Conservation (phyloP, 2,797 vertebrate species). For the Manis javanica region DNA sequence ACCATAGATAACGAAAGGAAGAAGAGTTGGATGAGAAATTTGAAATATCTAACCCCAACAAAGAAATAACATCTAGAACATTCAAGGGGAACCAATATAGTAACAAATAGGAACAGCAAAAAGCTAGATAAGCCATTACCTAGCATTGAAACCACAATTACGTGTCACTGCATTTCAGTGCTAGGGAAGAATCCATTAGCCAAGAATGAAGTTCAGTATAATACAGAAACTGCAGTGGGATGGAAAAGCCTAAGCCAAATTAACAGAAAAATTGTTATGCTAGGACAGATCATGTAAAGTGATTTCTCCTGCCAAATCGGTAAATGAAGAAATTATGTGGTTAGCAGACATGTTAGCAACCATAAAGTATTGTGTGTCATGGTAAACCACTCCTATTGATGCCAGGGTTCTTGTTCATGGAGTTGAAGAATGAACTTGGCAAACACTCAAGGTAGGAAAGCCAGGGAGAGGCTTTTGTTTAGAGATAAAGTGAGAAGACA, state of each 20-base stretch:
- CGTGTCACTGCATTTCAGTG: neutral
- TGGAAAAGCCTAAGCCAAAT: neutral
- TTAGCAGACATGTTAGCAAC: neutral
- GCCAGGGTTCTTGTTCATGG: too few relatives aligned
- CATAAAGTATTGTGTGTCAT: neutral
- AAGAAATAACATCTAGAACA: neutral
- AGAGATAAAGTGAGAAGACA: too few relatives aligned
- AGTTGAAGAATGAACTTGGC: too few relatives aligned
- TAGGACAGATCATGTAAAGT: neutral
- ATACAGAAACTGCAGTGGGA: neutral
- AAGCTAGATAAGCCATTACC: neutral
- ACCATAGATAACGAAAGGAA: neutral
- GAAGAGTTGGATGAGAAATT: neutral
- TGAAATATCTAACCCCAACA: neutral
- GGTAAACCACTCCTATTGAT: neutral
- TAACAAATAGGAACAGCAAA: slow-evolving; percentile 1
- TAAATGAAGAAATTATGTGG: neutral
- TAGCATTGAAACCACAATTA: neutral
- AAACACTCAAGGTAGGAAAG: too few relatives aligned
- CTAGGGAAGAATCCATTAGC: neutral
- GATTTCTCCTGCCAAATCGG: neutral
- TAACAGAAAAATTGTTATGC: neutral
- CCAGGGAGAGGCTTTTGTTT: too few relatives aligned
- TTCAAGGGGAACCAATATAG: neutral
- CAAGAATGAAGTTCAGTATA: neutral